Evolutionary conservation across 2,113 vertebrate species (phyloP).

Genomic region (Isurus oxyrinchus): DNA sequence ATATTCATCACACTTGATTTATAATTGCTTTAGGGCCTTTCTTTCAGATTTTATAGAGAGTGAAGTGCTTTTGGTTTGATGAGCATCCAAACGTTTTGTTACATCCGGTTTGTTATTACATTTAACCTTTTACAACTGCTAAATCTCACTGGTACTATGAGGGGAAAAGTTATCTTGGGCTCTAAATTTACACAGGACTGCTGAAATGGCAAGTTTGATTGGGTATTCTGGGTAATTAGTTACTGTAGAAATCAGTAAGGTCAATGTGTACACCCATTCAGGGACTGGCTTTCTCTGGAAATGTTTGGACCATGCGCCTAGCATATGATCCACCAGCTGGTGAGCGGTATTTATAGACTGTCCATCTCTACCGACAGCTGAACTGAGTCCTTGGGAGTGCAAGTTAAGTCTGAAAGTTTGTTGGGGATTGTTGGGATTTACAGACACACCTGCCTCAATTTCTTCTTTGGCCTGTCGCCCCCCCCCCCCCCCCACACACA

Average conservation of each 20-base stretch:
- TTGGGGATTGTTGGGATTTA: not conserved
- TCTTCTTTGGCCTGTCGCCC: not conserved
- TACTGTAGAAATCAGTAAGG: not conserved
- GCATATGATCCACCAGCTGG: not conserved
- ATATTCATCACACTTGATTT: not conserved
- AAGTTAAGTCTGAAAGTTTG: not conserved
- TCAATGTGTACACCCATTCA: not conserved
- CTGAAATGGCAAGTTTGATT: conserved; percentile 30
- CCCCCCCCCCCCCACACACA: too few species aligned
- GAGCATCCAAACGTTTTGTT: not conserved
- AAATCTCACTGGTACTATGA: not conserved
- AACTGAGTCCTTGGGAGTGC: not conserved
- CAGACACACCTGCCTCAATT: not conserved
- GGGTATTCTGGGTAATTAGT: not conserved
- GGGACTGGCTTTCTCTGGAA: not conserved
- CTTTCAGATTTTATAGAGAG: not conserved
- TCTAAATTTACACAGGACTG: not conserved
- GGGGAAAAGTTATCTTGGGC: not conserved
- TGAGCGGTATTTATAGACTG: conserved; percentile 8
- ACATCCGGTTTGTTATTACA: not conserved
- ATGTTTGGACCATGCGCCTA: not conserved
- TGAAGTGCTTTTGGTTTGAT: not conserved
- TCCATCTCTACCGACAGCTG: conserved; percentile 16
- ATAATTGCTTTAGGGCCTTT: not conserved
- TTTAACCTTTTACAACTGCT: not conserved